Conservation (phyloP, 1,140 invertebrate species). For the Aethina tumida region DNA sequence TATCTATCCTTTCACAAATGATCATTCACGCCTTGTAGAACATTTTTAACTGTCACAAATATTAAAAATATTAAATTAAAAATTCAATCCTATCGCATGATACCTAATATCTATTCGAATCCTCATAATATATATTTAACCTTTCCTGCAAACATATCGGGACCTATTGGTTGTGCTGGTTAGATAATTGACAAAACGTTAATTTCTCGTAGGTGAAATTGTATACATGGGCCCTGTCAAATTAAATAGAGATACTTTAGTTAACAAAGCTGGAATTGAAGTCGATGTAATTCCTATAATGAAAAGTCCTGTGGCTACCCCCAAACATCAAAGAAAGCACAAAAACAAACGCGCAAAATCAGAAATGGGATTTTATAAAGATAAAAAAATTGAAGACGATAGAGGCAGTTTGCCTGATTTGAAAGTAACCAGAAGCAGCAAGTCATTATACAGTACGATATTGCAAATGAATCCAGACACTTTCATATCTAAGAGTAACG, state of each 20-base stretch:
- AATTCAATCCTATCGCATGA: not conserved
- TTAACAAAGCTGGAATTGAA: slow-evolving; percentile 36
- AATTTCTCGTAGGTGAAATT: slow-evolving; percentile 33
- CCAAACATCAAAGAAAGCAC: slow-evolving; percentile 22
- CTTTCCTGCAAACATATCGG: slow-evolving; percentile 32
- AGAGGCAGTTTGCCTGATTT: slow-evolving; percentile 31
- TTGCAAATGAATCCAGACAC: slow-evolving; percentile 26
- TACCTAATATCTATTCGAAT: not conserved
- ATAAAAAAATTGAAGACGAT: slow-evolving; percentile 18
- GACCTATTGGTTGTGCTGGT: slow-evolving; percentile 16
- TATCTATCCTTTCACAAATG: slow-evolving; percentile 16
- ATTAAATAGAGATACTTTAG: slow-evolving; percentile 35
- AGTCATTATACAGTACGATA: slow-evolving; percentile 25
- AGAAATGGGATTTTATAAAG: slow-evolving; percentile 26
- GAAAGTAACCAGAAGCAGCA: slow-evolving; percentile 16
- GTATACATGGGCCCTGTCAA: slow-evolving; percentile 37
- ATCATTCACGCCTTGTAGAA: slow-evolving; percentile 21
- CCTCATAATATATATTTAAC: not conserved
- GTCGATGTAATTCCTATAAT: slow-evolving; percentile 35
- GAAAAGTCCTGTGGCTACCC: slow-evolving; percentile 31
- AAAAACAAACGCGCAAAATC: slow-evolving; percentile 27
- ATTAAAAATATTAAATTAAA: slow-evolving; percentile 7
- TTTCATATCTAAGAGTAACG: slow-evolving; percentile 22
- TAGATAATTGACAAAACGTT: no score
- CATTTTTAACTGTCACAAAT: slow-evolving; percentile 12